Conservation (phyloP, 2,888 invertebrate genomes). For the Dryobota labecula region DNA sequence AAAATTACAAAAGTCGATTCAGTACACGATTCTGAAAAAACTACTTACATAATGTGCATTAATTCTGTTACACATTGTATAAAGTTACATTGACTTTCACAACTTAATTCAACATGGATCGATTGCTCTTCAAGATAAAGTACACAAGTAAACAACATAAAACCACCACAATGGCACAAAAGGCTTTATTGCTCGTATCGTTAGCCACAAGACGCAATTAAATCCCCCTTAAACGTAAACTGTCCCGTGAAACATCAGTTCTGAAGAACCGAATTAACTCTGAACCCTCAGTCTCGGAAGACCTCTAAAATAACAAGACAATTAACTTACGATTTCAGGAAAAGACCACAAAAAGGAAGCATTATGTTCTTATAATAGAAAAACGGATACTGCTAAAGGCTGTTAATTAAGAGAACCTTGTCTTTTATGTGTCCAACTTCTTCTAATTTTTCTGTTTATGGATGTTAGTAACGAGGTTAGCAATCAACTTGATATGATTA, state of each 20-base stretch:
- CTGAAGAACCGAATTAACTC: slow-evolving; percentile 32
- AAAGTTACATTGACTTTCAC: not conserved
- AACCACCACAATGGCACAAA: not conserved
- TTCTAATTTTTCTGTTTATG: slow-evolving; percentile 19
- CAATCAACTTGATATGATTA: slow-evolving; percentile 40
- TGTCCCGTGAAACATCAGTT: slow-evolving; percentile 24
- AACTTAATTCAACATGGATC: not conserved
- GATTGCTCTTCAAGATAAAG: not conserved
- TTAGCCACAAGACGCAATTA: slow-evolving; percentile 22
- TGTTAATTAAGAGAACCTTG: slow-evolving; percentile 24
- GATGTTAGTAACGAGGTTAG: slow-evolving; percentile 21
- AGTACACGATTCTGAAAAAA: not conserved
- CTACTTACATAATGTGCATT: not conserved
- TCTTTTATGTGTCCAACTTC: slow-evolving; percentile 17
- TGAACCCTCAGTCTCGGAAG: slow-evolving; percentile 17
- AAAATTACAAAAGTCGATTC: too few species aligned
- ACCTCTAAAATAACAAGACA: slow-evolving; percentile 27
- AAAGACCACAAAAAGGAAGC: slow-evolving; percentile 25
- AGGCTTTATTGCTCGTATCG: slow-evolving; percentile 12
- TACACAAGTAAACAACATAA: not conserved
- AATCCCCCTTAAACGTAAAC: slow-evolving; percentile 18
- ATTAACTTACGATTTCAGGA: slow-evolving; percentile 37
- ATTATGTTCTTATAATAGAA: slow-evolving; percentile 31
- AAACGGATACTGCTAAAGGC: not conserved
- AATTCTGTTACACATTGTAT: not conserved